phyloP scores from a whole-genome alignment of 2,888 invertebrate genomes.

The Chrysotoxum bicinctum region DNA sequence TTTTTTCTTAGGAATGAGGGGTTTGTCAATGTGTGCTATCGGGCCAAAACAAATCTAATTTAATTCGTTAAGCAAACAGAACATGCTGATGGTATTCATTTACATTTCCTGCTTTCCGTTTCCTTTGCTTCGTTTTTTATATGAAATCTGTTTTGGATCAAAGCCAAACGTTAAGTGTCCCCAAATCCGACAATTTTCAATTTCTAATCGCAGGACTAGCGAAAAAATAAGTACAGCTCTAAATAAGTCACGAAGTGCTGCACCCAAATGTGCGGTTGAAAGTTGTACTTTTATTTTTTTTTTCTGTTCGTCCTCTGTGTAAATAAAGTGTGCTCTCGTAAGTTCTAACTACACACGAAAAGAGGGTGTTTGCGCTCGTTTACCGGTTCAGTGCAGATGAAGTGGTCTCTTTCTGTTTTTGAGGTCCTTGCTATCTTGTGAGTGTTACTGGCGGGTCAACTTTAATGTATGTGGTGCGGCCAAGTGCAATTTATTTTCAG shows the following conservation, averaged over 20 bases:
- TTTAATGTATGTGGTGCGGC: slow-evolving; percentile 51
- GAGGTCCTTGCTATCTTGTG: slow-evolving; percentile 46
- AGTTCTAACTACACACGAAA: not conserved
- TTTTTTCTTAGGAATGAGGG: not conserved
- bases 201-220: slow-evolving; percentile 36
- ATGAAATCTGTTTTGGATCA: slow-evolving; percentile 31
- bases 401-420: slow-evolving; percentile 31
- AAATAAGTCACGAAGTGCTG: slow-evolving; percentile 42
- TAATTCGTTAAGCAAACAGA: slow-evolving; percentile 46
- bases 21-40: not conserved
- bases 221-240: slow-evolving; percentile 15
- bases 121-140: not conserved
- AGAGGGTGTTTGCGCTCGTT: slow-evolving; percentile 40
- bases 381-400: slow-evolving; percentile 42
- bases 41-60: slow-evolving; percentile 52
- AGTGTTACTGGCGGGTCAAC: slow-evolving; percentile 66
- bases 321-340: slow-evolving; percentile 36
- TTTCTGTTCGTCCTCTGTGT: not conserved
- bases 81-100: slow-evolving; percentile 32
- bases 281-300: slow-evolving; percentile 39
- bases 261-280: slow-evolving; percentile 25
- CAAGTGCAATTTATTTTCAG: slow-evolving; percentile 64
- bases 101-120: slow-evolving; percentile 35
- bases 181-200: slow-evolving; percentile 2
- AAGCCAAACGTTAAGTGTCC: slow-evolving; percentile 47